Conservation (phyloP, 2,113 vertebrate species). For the Oenanthe melanoleuca region DNA sequence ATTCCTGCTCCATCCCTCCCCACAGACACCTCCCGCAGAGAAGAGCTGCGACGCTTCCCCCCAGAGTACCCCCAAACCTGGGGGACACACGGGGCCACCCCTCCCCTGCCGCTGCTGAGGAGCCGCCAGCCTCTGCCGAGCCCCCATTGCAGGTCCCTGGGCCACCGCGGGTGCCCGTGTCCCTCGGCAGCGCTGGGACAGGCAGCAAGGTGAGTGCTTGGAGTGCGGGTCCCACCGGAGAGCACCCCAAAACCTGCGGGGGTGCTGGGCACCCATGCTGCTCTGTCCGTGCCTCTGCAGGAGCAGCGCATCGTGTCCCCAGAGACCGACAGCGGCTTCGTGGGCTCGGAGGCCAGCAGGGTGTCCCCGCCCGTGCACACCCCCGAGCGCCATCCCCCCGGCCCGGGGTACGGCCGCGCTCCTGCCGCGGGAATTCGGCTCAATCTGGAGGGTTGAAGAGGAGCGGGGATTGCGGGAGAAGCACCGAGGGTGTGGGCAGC, state of each 20-base stretch:
- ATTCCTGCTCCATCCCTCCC: neutral
- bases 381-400: slow-evolving; percentile 72
- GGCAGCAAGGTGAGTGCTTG: slow-evolving; percentile 56
- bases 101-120: neutral
- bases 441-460: slow-evolving; percentile 75
- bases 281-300: slow-evolving; percentile 47
- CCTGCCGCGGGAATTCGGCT: accelerated
- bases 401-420: slow-evolving; percentile 59
- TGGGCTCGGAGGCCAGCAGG: slow-evolving; percentile 88
- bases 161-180: neutral
- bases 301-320: slow-evolving; percentile 87
- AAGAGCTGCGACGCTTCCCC: accelerated
- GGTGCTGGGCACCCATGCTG: neutral
- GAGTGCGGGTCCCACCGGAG: accelerated
- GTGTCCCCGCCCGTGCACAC: slow-evolving; percentile 76
- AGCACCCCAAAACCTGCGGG: no score
- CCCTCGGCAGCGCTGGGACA: slow-evolving; percentile 67
- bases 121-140: neutral
- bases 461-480: neutral
- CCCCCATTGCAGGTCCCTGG: accelerated
- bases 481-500: accelerated
- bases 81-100: accelerated
- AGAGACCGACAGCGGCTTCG: slow-evolving; percentile 92
- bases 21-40: neutral
- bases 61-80: accelerated